Base-by-base conservation (phyloP, 1,140 invertebrate genomes). In the Drosophila tropicalis region DNA sequence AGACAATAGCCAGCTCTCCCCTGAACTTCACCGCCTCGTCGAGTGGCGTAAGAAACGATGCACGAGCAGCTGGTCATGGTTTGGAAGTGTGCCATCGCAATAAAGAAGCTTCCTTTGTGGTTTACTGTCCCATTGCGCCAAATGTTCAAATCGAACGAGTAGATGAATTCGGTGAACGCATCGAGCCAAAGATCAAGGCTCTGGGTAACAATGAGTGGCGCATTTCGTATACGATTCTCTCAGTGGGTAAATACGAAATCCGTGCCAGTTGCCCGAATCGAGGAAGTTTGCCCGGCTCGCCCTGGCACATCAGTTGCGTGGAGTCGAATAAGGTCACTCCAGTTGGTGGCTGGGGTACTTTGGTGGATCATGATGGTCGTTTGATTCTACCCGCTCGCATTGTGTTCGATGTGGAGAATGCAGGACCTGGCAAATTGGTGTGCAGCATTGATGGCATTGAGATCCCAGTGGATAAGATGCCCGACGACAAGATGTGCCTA, bases 291-390 rank as follows among this genome's bases (percentile, higher is more conserved):
- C 94, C 94, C 0, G 94, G 94, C 4, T 94, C 94, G n/a, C 94
- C 94, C 0, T 94, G 94, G 92, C 93, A 93, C 60, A 73, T 92
- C 44, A 74, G 78, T 12, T 92, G 91, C 72, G 91, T 92, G 15
- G 91, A 92, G 62, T 79, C 90, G 5, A 91, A 79, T 3, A 94
- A 94, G 15, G 94, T 95, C 2, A 90, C 93, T 10, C 92, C 94
- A 1, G 93, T 94, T 75, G 97, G 97, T 34, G 97, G 98, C 0
- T 98, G 97, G 97, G 95, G 96, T 13, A 94, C 94, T 80, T 91
- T 95, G 60, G 93, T 96, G 62, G 96, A 97, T 90, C 94, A 95
- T 19, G 94, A 96, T 39, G 96, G 95, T 15, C 93, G 95, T 2
- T 93, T 98, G 2, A 95, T 96, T 70, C 93, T 98, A 6, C 95